These are phyloP conservation scores for Echeneis naucrates DNA, from an alignment of 2,797 vertebrate species.

Conservation along the genomic window DNA sequence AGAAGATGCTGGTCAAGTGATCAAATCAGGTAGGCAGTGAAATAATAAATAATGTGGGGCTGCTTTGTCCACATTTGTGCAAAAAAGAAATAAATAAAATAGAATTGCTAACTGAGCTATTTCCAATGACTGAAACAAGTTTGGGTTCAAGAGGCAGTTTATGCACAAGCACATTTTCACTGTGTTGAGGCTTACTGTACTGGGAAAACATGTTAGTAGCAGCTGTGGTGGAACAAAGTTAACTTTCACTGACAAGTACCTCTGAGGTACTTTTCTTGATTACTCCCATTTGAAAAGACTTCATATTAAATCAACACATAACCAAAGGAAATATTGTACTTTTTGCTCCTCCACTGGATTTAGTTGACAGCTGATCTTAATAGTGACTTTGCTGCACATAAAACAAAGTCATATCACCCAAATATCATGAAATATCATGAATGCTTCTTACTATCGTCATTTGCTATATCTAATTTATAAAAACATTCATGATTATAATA, in stretches of 20 bases:
- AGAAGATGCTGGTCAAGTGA: not conserved
- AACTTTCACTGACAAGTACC: too few relatives aligned
- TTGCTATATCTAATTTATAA: not conserved
- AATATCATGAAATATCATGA: too few relatives aligned
- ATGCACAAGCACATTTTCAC: not conserved
- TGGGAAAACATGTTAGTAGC: not conserved
- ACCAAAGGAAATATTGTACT: not conserved
- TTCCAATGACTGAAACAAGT: not conserved
- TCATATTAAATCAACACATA: not conserved
- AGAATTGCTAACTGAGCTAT: too few relatives aligned
- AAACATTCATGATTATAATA: not conserved
- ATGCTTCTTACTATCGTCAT: not conserved
- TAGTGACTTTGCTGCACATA: not conserved
- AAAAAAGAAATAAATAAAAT: not conserved
- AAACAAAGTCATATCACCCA: too few relatives aligned
- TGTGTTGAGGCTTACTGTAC: not conserved
- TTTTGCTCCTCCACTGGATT: not conserved
- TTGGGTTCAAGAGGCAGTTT: not conserved
- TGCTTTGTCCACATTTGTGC: not conserved
- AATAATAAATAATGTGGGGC: not conserved
- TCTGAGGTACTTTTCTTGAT: not conserved
- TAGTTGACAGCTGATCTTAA: not conserved
- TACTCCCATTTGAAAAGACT: not conserved
- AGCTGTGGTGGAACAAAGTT: not conserved
- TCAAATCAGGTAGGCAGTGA: not conserved